Evolutionary conservation across 2,113 vertebrate species (phyloP).

Genomic region (Platichthys flesus): DNA sequence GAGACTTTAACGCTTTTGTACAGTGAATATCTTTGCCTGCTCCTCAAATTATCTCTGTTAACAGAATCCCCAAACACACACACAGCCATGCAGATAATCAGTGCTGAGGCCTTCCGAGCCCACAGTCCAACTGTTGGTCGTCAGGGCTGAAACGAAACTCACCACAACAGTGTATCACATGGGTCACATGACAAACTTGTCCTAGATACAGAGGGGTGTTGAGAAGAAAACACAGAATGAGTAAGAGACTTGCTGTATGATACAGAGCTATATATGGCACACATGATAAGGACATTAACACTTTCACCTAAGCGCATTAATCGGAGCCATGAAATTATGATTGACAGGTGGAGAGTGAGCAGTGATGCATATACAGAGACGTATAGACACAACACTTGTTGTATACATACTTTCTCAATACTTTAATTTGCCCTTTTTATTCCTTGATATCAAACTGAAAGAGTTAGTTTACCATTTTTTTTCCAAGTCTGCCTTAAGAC

Average conservation of each 20-base stretch:
- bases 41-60: conserved; percentile 74
- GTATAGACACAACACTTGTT: neutral
- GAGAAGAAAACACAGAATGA: conserved; percentile 52
- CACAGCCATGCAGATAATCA: conserved; percentile 40
- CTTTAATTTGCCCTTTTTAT: neutral
- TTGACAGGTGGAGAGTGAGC: conserved; percentile 35
- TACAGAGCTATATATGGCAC: conserved; percentile 62
- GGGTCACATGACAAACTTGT: conserved; percentile 53
- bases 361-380: neutral
- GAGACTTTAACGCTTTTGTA: conserved; percentile 68
- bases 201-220: conserved; percentile 45
- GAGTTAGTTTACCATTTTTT: conserved; percentile 1
- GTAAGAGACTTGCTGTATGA: conserved; percentile 38
- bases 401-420: neutral
- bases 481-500: neutral
- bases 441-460: neutral
- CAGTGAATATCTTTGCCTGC: conserved; percentile 72
- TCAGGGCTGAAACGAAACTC: conserved; percentile 17
- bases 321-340: conserved; percentile 53
- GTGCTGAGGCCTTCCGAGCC: conserved; percentile 33
- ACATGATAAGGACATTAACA: conserved; percentile 62
- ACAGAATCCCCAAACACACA: conserved; percentile 10
- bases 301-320: conserved; percentile 66
- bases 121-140: conserved; percentile 34
- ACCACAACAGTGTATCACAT: conserved; percentile 32